Evolutionary conservation across 2,888 invertebrate genomes (phyloP).

Genomic region (Limnephilus rhombicus): DNA sequence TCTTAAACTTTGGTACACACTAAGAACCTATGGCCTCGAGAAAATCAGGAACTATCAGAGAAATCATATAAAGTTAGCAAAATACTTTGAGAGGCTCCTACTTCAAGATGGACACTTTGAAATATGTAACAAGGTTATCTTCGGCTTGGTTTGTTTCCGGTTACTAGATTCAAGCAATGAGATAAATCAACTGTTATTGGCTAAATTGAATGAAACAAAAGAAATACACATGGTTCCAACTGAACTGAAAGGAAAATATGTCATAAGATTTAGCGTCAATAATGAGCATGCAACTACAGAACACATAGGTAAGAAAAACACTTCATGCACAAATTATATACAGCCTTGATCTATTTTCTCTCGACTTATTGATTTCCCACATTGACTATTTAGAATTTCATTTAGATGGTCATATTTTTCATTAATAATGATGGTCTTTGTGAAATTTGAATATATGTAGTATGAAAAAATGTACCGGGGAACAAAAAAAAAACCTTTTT

Average conservation of each 20-base stretch:
- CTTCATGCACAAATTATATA: neutral
- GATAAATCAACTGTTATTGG: constrained; percentile 86
- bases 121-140: constrained; percentile 85
- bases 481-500: too few species aligned
- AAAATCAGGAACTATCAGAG: constrained; percentile 91
- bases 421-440: neutral
- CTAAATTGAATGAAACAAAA: constrained; percentile 89
- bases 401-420: neutral
- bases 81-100: constrained; percentile 85
- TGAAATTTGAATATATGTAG: neutral
- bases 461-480: neutral
- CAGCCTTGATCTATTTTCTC: neutral
- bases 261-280: constrained; percentile 89
- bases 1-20: constrained; percentile 93
- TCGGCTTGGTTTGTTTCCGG: constrained; percentile 89
- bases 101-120: constrained; percentile 85
- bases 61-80: constrained; percentile 88
- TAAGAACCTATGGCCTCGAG: constrained; percentile 87
- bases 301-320: constrained; percentile 77
- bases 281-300: constrained; percentile 86
- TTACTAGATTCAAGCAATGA: constrained; percentile 82
- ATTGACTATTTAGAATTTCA: neutral
- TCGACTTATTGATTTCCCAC: neutral
- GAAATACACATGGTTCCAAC: constrained; percentile 93
- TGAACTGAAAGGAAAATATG: constrained; percentile 85